Conservation (phyloP, 2,113 vertebrate genomes). For the Oreochromis niloticus region DNA sequence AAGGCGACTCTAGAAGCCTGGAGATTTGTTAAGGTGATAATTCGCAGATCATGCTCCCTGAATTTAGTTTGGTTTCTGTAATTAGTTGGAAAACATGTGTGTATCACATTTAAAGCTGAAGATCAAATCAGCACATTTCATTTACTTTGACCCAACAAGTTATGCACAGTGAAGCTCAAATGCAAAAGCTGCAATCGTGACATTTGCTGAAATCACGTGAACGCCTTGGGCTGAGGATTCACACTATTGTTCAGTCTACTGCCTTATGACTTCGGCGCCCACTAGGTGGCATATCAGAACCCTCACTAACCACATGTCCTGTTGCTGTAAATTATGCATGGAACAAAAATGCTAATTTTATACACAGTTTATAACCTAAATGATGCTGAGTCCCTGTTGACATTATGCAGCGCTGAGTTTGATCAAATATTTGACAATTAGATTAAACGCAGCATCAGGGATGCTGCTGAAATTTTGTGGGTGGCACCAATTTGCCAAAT, state of each 20-base stretch:
- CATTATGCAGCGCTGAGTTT: background rate
- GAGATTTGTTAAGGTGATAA: background rate
- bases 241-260: background rate
- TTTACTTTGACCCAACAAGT: background rate
- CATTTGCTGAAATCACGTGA: background rate
- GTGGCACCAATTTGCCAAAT: background rate
- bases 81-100: background rate
- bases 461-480: background rate
- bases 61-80: background rate
- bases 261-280: background rate
- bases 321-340: background rate
- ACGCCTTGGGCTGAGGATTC: background rate
- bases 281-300: background rate
- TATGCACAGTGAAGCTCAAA: background rate
- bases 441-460: background rate
- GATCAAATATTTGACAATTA: background rate
- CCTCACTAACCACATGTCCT: background rate
- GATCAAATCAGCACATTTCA: background rate
- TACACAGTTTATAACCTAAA: background rate
- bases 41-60: background rate
- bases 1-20: background rate
- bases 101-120: background rate
- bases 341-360: background rate
- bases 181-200: background rate
- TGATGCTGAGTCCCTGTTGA: background rate